A percentile compares a stretch with the other conserved stretches of the same genome.
phyloP scores from a whole-genome alignment of 2,888 invertebrate species.

The Pedicia rivosa region DNA sequence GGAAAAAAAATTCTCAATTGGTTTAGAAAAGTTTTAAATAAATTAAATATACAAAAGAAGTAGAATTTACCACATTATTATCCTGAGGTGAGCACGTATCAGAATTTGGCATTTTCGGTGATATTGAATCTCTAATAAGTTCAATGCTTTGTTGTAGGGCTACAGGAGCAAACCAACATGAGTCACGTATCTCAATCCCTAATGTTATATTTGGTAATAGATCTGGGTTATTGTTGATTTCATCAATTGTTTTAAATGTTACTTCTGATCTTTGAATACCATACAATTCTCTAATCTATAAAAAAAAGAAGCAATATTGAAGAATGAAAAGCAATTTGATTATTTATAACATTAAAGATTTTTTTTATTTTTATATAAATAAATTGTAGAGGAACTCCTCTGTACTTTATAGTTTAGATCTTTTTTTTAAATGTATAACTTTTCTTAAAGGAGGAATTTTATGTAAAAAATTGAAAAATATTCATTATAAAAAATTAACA shows the following conservation, averaged over 20 bases:
- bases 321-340: not conserved
- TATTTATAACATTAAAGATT: not conserved
- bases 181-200: slow-evolving; percentile 60
- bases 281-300: slow-evolving; percentile 48
- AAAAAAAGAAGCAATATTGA: slow-evolving; percentile 1
- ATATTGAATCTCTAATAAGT: slow-evolving; percentile 51
- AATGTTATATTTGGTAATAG: slow-evolving; percentile 37
- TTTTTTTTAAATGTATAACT: too few species aligned
- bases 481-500: not conserved
- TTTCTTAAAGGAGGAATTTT: too few species aligned
- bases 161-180: slow-evolving; percentile 68
- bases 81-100: slow-evolving; percentile 10
- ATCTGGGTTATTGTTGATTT: slow-evolving; percentile 40
- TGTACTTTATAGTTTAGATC: too few species aligned
- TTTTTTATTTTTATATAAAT: not conserved
- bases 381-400: too few species aligned
- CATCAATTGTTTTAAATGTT: slow-evolving; percentile 42
- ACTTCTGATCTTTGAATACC: slow-evolving; percentile 58
- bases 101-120: slow-evolving; percentile 21
- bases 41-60: too few species aligned
- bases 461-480: slow-evolving; percentile 1
- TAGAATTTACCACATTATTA: not conserved
- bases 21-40: too few species aligned
- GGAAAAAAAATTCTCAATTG: too few species aligned
- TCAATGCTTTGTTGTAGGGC: slow-evolving; percentile 64